Percentiles rank a stretch among this genome's conserved stretches.
These are phyloP conservation scores for Drosophila mettleri DNA, from an alignment of 2,888 invertebrate species.

Conservation along the genomic window DNA sequence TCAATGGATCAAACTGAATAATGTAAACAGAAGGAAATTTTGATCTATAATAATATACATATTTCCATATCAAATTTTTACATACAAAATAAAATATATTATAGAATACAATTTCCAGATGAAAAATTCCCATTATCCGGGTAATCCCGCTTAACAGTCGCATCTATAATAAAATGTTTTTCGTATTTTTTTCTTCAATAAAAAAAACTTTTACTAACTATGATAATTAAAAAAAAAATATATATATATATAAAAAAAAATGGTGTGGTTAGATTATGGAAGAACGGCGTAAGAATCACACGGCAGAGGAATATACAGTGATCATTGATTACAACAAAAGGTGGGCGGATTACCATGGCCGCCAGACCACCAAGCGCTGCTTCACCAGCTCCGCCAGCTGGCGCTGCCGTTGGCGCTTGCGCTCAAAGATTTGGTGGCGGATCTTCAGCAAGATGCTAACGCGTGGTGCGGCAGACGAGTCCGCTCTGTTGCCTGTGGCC, in stretches of 20 bases:
- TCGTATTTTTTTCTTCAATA: neutral
- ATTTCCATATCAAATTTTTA: too few species aligned
- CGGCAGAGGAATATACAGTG: conserved; percentile 62
- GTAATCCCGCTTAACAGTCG: neutral
- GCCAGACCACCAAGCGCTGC: conserved; percentile 77
- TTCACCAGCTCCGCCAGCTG: conserved; percentile 71
- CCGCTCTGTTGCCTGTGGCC: conserved; percentile 10
- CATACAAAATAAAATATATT: neutral
- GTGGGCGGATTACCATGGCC: conserved; percentile 78
- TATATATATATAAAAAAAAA: neutral
- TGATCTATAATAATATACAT: too few species aligned
- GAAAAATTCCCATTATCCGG: neutral
- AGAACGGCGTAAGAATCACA: conserved; percentile 63
- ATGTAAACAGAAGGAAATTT: too few species aligned
- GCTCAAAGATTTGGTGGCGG: conserved; percentile 83
- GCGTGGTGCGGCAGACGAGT: conserved; percentile 33
- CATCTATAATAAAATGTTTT: neutral
- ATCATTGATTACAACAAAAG: conserved; percentile 19
- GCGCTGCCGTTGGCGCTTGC: conserved; percentile 81
- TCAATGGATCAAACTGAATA: too few species aligned
- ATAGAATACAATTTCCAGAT: too few species aligned
- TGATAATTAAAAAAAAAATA: conserved; percentile 17
- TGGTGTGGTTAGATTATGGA: conserved; percentile 52
- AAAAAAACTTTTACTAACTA: conserved; percentile 40
- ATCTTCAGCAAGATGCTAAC: conserved; percentile 81